These are phyloP conservation scores for Mimumesa dahlbomi DNA, from an alignment of 2,888 invertebrate species.

Conservation along the genomic window DNA sequence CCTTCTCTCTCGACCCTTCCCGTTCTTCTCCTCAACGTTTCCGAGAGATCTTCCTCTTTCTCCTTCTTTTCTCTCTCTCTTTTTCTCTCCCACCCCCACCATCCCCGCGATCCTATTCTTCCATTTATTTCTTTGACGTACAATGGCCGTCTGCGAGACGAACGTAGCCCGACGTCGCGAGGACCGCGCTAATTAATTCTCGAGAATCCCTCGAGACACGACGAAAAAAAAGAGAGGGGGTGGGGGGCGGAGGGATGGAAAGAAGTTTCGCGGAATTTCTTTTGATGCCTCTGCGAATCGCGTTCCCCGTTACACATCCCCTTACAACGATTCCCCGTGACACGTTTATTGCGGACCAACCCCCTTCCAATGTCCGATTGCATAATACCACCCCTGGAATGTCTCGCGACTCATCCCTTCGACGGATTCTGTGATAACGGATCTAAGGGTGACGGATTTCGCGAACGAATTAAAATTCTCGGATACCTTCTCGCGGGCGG, in stretches of 20 bases:
- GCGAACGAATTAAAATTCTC: no score
- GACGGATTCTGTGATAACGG: no score
- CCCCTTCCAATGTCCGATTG: no score
- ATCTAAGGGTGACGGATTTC: no score
- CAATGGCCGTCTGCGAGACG: conserved; percentile 43
- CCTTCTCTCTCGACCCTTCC: not conserved
- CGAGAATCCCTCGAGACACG: conserved; percentile 51
- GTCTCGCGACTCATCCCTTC: no score
- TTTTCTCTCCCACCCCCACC: not conserved
- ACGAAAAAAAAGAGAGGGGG: conserved; percentile 3
- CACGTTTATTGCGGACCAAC: no score
- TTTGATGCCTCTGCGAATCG: no score
- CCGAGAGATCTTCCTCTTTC: no score
- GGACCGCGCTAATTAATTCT: conserved; percentile 60
- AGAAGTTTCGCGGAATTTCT: conserved; percentile 12
- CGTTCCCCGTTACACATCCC: not conserved
- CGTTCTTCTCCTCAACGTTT: not conserved
- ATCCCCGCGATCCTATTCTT: conserved; percentile 7
- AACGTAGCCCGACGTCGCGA: conserved; percentile 2
- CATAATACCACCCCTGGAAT: no score
- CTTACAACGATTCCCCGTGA: no score
- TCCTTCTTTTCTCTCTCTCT: no score
- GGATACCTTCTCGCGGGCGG: no score
- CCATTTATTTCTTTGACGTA: conserved; percentile 41
- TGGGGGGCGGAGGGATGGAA: not conserved